Conservation (phyloP, 2,797 vertebrate species). For the Sebastes miniatus region DNA sequence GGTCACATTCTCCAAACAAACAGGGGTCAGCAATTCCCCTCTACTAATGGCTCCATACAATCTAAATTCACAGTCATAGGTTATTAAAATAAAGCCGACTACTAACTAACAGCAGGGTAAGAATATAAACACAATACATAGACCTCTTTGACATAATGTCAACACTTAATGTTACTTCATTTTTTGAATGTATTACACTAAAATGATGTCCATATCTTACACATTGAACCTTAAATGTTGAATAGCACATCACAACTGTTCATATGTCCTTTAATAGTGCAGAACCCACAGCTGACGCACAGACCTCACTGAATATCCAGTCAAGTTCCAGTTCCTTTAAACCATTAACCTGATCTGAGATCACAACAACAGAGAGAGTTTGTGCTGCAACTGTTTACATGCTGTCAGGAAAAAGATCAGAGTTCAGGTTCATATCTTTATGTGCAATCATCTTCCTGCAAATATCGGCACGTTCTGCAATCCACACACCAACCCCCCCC, state of each 20-base stretch:
- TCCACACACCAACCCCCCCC: too few relatives aligned
- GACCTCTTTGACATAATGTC: neutral
- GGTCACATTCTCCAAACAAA: too few relatives aligned
- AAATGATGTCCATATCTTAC: neutral
- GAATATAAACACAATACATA: neutral
- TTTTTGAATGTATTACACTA: neutral
- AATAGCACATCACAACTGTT: neutral
- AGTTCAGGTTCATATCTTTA: neutral
- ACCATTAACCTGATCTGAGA: neutral
- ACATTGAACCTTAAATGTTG: too few relatives aligned
- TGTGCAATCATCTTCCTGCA: neutral
- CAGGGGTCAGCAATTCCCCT: too few relatives aligned
- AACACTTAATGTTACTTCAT: neutral
- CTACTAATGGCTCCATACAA: too few relatives aligned
- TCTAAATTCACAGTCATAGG: too few relatives aligned
- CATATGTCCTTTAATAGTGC: fast-evolving
- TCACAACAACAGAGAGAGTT: neutral
- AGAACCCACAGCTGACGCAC: neutral
- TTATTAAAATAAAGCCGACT: too few relatives aligned
- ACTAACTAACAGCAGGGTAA: too few relatives aligned
- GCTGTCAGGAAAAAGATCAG: neutral
- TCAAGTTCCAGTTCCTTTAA: neutral
- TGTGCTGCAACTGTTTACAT: neutral
- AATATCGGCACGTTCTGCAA: too few relatives aligned
- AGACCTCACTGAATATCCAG: fast-evolving